Base-by-base conservation (phyloP, 2,888 invertebrate genomes). In the Horisme vitalbata region DNA sequence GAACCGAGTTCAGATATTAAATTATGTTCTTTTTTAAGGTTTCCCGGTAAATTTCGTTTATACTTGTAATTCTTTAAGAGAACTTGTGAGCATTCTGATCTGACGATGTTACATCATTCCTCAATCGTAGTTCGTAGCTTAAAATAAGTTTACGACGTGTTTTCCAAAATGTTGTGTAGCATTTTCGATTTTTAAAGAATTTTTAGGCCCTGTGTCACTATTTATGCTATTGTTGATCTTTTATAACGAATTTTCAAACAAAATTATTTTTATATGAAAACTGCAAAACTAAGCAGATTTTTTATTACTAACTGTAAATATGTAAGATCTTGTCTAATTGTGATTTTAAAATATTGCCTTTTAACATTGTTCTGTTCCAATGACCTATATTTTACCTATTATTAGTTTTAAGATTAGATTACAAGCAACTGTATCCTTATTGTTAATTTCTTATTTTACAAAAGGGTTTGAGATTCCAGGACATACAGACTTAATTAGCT, bases 291-390 rank as follows among this genome's bases (percentile, higher is more conserved):
- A 33, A 23, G 32, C 49, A 35, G 49, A 36, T 41, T 44, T 51
- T 48, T 38, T 8, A 49, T 44, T 49, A 38, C 34, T 44, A 45
- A 44, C 21, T 80, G 81, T 83, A 81, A 75, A 83, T 81, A 82
- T 82, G 81, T 82, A 82, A 76, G 72, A 66, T 76, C 69, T 71
- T 71, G 59, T 73, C 63, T 71, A 59, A 68, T 67, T 66, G 74
- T 75, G 72, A 78, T 76, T 71, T 72, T 61, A 59, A 68, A 71
- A 66, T 64, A 55, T 45, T 63, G 59, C 57, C 51, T 51, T 48
- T 50, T 41, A 52, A 46, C 38, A 33, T 49, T 41, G 43, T 47
- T 55, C 36, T 44, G 41, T 55, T 47, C 50, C 49, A 44, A 49
- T 51, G 43, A 48, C 43, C 31, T 52, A 35, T 50, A 47, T 52